Evolutionary conservation across 2,888 invertebrate species (phyloP).

Genomic region (Parnassius smintheus): DNA sequence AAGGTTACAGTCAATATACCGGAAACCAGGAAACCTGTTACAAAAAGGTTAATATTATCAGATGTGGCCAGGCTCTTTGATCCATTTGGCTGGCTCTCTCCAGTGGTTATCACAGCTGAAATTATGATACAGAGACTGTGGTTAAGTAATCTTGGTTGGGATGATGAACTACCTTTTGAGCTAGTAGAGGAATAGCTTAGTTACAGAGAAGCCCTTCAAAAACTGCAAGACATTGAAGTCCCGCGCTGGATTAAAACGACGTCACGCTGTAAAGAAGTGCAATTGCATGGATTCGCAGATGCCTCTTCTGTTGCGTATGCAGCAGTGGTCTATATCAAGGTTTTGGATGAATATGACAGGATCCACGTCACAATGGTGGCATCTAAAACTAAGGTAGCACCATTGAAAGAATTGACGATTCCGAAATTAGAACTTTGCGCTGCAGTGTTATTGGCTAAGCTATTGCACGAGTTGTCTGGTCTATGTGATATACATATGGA

Average conservation of each 20-base stretch:
- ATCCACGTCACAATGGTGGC: slow-evolving; percentile 26
- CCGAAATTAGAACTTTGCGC: too few species aligned
- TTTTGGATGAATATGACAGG: slow-evolving; percentile 18
- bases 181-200: slow-evolving; percentile 22
- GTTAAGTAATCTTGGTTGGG: slow-evolving; percentile 29
- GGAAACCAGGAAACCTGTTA: too few species aligned
- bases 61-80: slow-evolving; percentile 32
- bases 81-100: slow-evolving; percentile 33
- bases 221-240: not conserved
- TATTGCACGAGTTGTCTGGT: too few species aligned
- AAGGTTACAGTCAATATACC: too few species aligned
- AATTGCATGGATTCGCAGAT: slow-evolving; percentile 35
- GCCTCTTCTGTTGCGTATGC: slow-evolving; percentile 31
- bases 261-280: slow-evolving; percentile 10
- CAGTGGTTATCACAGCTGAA: slow-evolving; percentile 28
- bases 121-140: slow-evolving; percentile 31
- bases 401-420: slow-evolving; percentile 31
- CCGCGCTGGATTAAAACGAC: not conserved
- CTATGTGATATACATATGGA: too few species aligned
- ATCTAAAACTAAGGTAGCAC: slow-evolving; percentile 33
- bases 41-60: too few species aligned
- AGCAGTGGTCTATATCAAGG: slow-evolving; percentile 30
- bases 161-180: slow-evolving; percentile 28
- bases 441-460: too few species aligned
- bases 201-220: slow-evolving; percentile 10